A percentile compares a stretch with the other conserved stretches of the same genome.
Evolutionary conservation across 2,888 invertebrate species (phyloP).

Genomic region (Acleris literana): DNA sequence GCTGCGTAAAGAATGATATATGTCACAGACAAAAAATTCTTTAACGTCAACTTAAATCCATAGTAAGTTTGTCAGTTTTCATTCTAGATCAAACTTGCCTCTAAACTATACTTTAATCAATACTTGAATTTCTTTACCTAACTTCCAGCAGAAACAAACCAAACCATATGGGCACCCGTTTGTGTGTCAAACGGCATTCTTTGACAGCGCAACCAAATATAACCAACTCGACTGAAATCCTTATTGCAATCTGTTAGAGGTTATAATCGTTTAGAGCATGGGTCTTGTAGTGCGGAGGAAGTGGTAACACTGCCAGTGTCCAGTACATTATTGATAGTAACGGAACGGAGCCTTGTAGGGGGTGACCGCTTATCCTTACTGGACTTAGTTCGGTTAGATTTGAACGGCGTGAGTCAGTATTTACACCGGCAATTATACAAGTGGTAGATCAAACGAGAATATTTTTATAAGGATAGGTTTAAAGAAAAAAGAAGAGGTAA

Average conservation of each 20-base stretch:
- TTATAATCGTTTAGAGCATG: slow-evolving; percentile 3
- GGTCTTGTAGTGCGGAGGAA: slow-evolving; percentile 12
- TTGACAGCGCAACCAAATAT: slow-evolving; percentile 9
- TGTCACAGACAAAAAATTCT: too few species aligned
- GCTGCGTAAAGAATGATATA: too few species aligned
- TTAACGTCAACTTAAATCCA: too few species aligned
- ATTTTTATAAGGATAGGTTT: too few species aligned
- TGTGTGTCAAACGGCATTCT: slow-evolving; percentile 36
- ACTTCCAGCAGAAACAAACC: slow-evolving; percentile 5
- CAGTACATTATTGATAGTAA: slow-evolving; percentile 38
- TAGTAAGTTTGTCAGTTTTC: too few species aligned
- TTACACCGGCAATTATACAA: too few species aligned
- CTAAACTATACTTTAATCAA: too few species aligned
- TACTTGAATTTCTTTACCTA: slow-evolving; percentile 1
- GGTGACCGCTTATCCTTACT: slow-evolving; percentile 35
- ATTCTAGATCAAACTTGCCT: too few species aligned
- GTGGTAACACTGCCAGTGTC: slow-evolving; percentile 9
- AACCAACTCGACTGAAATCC: neutral
- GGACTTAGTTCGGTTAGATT: slow-evolving; percentile 1
- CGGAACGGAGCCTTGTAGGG: slow-evolving; percentile 43
- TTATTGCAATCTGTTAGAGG: neutral
- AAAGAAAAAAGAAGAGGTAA: too few species aligned
- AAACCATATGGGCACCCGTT: slow-evolving; percentile 14
- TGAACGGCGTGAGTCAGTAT: neutral
- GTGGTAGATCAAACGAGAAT: too few species aligned